phyloP scores from a whole-genome alignment of 30 jellyfish, hydroid and myxozoan genomes.

The Turritopsis dohrnii region DNA sequence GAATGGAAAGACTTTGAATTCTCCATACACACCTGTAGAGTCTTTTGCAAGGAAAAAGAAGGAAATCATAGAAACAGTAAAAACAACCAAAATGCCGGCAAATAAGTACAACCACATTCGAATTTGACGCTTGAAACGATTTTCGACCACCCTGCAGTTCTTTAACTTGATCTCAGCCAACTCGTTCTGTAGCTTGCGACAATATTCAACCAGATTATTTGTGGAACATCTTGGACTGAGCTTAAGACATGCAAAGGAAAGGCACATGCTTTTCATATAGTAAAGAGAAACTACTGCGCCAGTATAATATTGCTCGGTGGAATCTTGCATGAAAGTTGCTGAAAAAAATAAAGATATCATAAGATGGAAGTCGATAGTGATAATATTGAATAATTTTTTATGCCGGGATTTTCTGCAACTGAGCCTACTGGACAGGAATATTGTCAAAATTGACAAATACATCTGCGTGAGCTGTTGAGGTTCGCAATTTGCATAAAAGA shows the following conservation, averaged over 20 bases:
- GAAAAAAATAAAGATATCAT: no score
- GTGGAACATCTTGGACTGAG: background rate
- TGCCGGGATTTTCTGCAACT: no score
- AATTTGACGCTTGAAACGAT: background rate
- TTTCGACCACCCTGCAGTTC: background rate
- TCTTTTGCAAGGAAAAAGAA: background rate
- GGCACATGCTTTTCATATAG: background rate
- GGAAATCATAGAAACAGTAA: background rate
- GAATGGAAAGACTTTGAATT: background rate
- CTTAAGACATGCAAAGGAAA: background rate
- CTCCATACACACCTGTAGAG: background rate
- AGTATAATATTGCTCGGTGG: background rate
- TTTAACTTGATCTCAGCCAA: background rate
- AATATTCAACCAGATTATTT: background rate
- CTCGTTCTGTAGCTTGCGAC: background rate
- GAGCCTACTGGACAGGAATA: no score
- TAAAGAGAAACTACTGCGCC: background rate
- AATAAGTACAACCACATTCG: background rate
- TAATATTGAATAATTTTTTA: no score
- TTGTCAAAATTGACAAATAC: no score
- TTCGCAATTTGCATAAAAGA: no score
- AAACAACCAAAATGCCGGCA: background rate
- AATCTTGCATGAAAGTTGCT: background rate
- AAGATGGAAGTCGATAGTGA: no score
- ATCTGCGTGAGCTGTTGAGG: no score